A percentile compares a stretch with the other conserved stretches of the same genome.
Conservation (phyloP, 2,797 vertebrate genomes). For the Prionace glauca region DNA sequence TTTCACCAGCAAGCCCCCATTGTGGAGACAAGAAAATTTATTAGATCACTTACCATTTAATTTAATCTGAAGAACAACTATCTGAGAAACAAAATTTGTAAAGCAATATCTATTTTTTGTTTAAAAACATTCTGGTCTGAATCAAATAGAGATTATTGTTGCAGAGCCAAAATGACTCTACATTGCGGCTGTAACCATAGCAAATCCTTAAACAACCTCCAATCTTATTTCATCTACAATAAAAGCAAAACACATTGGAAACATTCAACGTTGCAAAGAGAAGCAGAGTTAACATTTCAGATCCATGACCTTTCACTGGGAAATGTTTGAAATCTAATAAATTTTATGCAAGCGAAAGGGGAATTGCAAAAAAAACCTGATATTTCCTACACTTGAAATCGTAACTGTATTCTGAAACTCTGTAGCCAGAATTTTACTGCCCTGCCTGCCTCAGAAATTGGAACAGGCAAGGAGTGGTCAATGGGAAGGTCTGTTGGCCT, state of each 20-base stretch:
- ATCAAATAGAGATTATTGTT: neutral
- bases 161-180: neutral
- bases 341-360: neutral
- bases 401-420: neutral
- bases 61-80: neutral
- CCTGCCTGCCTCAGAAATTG: too few species aligned
- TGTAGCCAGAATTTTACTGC: neutral
- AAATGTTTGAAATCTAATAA: neutral
- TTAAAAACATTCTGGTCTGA: neutral
- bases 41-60: neutral
- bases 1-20: neutral
- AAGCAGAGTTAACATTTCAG: neutral
- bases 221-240: neutral
- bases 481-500: too few species aligned
- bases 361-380: neutral
- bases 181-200: neutral
- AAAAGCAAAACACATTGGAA: neutral
- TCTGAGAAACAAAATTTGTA: neutral
- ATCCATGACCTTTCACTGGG: neutral
- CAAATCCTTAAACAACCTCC: neutral
- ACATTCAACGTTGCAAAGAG: neutral
- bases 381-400: neutral
- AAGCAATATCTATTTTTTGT: neutral
- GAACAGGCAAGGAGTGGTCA: too few species aligned
- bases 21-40: neutral